A percentile compares a stretch with the other conserved stretches of the same genome.
phyloP scores from a whole-genome alignment of 2,797 vertebrate genomes.

The Siniperca scherzeri region DNA sequence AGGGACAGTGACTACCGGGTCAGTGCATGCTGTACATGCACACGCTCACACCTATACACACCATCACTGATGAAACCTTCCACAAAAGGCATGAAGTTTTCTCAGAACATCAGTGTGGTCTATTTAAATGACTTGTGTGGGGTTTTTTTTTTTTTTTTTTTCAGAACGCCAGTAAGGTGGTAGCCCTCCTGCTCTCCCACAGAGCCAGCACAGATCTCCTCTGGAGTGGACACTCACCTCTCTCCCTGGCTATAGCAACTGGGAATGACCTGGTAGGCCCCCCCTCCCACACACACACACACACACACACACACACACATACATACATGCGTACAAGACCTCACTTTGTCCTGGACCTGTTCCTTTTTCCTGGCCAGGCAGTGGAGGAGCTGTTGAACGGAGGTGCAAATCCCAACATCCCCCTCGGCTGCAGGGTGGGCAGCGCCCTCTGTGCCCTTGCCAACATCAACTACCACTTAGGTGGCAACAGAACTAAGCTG shows the following conservation, averaged over 20 bases:
- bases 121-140: background rate
- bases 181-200: slow-evolving; percentile 87
- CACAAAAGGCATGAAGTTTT: background rate
- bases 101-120: background rate
- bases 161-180: slow-evolving; percentile 85
- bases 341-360: background rate
- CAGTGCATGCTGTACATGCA: slow-evolving; percentile 17
- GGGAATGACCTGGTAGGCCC: slow-evolving; percentile 88
- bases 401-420: slow-evolving; percentile 89
- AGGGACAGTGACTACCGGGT: slow-evolving; percentile 83
- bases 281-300: background rate
- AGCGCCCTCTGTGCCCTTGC: slow-evolving; percentile 86
- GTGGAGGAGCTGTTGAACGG: slow-evolving; percentile 87
- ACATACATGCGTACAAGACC: background rate
- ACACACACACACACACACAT: background rate
- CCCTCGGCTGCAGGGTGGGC: slow-evolving; percentile 81
- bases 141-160: slow-evolving; percentile 13
- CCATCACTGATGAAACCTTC: background rate
- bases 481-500: slow-evolving; percentile 81
- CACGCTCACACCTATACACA: background rate
- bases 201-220: slow-evolving; percentile 84
- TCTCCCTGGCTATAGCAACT: slow-evolving; percentile 90
- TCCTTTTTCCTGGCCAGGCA: slow-evolving; percentile 74
- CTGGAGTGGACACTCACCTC: slow-evolving; percentile 92
- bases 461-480: slow-evolving; percentile 83